Conservation (phyloP, 1,140 invertebrate species). For the Ceratosolen solmsi region DNA sequence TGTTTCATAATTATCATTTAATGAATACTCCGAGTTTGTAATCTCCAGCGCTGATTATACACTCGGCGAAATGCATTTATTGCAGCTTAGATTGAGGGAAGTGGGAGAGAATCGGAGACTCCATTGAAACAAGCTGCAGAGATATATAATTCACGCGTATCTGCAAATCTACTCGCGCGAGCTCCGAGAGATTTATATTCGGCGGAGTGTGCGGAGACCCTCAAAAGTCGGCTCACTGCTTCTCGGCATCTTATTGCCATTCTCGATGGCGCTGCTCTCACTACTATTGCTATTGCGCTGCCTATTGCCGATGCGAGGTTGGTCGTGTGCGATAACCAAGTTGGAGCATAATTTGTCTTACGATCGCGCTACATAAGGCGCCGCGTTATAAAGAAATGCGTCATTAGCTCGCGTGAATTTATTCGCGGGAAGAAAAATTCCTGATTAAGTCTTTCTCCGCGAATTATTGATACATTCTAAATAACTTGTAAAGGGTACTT, state of each 20-base stretch:
- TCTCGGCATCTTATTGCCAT: not conserved
- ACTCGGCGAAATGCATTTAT: not conserved
- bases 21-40: not conserved
- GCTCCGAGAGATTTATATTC: conserved; percentile 15
- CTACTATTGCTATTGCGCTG: not conserved
- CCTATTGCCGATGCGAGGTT: not conserved
- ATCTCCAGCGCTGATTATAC: not conserved
- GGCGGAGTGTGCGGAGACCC: not conserved
- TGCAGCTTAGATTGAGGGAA: not conserved
- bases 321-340: conserved; percentile 30
- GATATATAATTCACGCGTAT: conserved; percentile 39
- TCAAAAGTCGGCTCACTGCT: conserved; percentile 9
- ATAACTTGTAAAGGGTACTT: not conserved
- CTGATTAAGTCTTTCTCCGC: not conserved
- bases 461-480: conserved; percentile 9
- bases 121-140: conserved; percentile 22
- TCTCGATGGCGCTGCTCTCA: not conserved
- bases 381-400: not conserved
- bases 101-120: not conserved
- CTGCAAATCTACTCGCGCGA: conserved; percentile 6
- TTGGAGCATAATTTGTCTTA: conserved; percentile 16
- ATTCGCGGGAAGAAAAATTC: not conserved
- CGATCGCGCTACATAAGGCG: not conserved
- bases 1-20: not conserved
- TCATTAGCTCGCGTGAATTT: not conserved